Conservation (phyloP, 2,797 vertebrate species). For the Eptatretus atami region DNA sequence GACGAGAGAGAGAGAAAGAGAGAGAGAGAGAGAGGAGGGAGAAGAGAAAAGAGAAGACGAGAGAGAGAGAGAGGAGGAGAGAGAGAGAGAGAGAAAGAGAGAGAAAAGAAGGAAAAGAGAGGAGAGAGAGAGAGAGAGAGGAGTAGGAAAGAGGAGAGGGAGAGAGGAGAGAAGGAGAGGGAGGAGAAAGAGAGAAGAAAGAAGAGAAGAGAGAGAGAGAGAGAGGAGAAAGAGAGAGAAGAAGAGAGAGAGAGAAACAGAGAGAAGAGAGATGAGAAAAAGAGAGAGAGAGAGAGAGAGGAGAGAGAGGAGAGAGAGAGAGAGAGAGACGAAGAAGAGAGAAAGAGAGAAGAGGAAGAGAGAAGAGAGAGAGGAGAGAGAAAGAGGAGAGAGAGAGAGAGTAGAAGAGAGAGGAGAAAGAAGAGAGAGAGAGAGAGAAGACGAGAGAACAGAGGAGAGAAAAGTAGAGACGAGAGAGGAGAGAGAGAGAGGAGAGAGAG, state of each 20-base stretch:
- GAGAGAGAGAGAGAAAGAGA: neutral
- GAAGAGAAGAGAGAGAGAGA: no score
- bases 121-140: neutral
- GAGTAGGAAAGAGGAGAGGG: no score
- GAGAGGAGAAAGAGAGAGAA: no score
- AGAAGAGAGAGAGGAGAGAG: neutral
- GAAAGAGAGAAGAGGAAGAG: neutral
- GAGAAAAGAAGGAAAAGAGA: no score
- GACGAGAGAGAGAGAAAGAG: neutral
- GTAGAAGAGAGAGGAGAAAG: no score
- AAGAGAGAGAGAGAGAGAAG: neutral
- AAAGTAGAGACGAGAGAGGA: neutral
- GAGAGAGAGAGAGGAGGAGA: neutral
- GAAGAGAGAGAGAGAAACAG: neutral
- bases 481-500: no score
- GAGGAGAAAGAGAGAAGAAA: neutral
- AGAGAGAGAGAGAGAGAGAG: neutral
- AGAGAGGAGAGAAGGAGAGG: neutral
- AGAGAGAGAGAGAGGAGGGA: no score
- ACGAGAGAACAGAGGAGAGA: neutral
- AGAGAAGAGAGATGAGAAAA: neutral
- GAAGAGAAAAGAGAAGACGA: no score
- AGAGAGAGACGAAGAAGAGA: no score
- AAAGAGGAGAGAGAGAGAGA: no score
- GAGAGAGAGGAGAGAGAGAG: neutral